phyloP scores from a whole-genome alignment of 1,140 invertebrate genomes.

The Holcopasites calliopsidis region DNA sequence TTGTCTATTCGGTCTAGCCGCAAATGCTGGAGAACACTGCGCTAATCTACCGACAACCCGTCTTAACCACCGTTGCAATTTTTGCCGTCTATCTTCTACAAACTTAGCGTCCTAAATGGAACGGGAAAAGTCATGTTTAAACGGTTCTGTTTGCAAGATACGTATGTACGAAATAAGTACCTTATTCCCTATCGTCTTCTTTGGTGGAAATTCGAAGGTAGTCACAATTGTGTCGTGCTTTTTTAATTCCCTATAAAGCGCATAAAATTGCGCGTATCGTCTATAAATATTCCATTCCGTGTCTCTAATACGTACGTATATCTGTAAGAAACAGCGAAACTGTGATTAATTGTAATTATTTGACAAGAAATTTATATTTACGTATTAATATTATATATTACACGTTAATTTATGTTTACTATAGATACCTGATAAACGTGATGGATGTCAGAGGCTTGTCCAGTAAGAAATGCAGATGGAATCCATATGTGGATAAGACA shows the following conservation, averaged over 20 bases:
- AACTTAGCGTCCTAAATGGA: constrained; percentile 85
- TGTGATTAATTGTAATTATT: neutral
- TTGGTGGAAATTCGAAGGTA: constrained; percentile 95
- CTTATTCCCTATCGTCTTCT: constrained; percentile 94
- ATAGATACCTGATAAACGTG: constrained; percentile 92
- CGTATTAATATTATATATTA: no score
- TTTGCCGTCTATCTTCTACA: constrained; percentile 88
- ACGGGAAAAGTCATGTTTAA: constrained; percentile 10
- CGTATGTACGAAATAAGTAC: constrained; percentile 76
- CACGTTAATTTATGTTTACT: neutral
- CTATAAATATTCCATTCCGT: constrained; percentile 97
- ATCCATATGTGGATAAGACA: constrained; percentile 93
- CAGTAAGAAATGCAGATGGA: constrained; percentile 93
- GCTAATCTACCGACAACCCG: constrained; percentile 86
- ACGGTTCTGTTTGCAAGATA: neutral
- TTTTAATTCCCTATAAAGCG: constrained; percentile 89
- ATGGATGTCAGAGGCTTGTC: constrained; percentile 87
- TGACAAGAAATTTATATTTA: neutral
- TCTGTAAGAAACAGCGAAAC: constrained; percentile 74
- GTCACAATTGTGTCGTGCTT: constrained; percentile 89
- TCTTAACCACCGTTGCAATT: constrained; percentile 89
- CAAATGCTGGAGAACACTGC: constrained; percentile 85
- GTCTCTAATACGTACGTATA: constrained; percentile 90
- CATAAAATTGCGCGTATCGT: constrained; percentile 93
- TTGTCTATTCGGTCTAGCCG: constrained; percentile 84